Conservation (phyloP, 92 coral and sea anemone species). For the Actinostola sp. region DNA sequence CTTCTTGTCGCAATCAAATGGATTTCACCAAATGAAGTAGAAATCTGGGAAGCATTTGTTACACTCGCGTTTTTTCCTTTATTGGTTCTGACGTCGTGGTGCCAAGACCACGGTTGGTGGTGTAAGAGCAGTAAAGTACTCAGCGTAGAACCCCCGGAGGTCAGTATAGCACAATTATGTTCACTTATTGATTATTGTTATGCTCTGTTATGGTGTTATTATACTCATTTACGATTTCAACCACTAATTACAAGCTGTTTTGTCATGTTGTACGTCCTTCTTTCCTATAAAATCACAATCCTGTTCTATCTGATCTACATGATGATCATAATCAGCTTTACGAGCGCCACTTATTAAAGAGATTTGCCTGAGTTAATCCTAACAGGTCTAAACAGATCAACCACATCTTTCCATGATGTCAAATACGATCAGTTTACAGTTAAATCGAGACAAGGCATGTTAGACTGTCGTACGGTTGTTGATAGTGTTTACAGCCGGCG, state of each 20-base stretch:
- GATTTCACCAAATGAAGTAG: slow-evolving; percentile 76
- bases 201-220: not conserved
- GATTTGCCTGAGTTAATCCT: no score
- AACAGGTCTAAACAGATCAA: not conserved
- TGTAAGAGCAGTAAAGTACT: slow-evolving; percentile 54
- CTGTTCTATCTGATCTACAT: not conserved
- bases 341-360: not conserved
- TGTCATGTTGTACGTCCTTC: not conserved
- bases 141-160: slow-evolving; percentile 83
- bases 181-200: slow-evolving; percentile 1
- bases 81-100: slow-evolving; percentile 81
- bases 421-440: no score
- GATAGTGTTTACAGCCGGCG: no score
- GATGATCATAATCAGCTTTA: not conserved
- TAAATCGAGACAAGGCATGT: no score
- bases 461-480: no score
- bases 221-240: not conserved
- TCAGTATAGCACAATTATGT: slow-evolving; percentile 22
- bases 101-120: slow-evolving; percentile 94
- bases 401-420: not conserved
- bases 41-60: slow-evolving; percentile 84
- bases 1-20: slow-evolving; percentile 69
- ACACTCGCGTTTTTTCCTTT: slow-evolving; percentile 79
- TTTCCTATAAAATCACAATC: not conserved
- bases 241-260: no score